phyloP scores from a whole-genome alignment of 2,888 invertebrate genomes.

The Erebia ligea region DNA sequence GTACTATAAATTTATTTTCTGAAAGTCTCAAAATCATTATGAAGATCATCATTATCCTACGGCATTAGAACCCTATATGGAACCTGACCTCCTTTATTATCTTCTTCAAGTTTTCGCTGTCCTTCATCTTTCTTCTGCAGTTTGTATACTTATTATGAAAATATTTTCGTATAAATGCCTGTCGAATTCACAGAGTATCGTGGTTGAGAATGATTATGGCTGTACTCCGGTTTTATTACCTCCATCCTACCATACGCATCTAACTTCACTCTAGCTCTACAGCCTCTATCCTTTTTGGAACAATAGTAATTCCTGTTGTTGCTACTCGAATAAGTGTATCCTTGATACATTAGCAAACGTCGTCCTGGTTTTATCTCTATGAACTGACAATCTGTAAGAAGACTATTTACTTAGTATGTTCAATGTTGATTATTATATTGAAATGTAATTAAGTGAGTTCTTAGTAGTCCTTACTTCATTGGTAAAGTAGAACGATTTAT shows the following conservation, averaged over 20 bases:
- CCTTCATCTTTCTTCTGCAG: too few species aligned
- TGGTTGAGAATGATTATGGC: slow-evolving; percentile 51
- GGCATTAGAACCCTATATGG: too few species aligned
- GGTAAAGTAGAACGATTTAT: too few species aligned
- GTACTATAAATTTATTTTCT: too few species aligned
- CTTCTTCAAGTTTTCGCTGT: too few species aligned
- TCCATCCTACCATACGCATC: slow-evolving; percentile 39
- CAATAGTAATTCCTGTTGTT: slow-evolving; percentile 21
- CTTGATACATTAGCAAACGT: slow-evolving; percentile 17
- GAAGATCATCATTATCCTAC: too few species aligned
- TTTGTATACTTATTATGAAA: slow-evolving; percentile 1
- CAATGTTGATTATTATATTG: too few species aligned
- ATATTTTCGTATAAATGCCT: slow-evolving; percentile 32
- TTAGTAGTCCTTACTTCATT: too few species aligned
- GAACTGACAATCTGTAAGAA: slow-evolving; percentile 12
- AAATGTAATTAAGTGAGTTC: too few species aligned
- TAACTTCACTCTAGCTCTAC: slow-evolving; percentile 36
- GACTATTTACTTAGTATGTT: not conserved
- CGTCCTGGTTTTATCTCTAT: slow-evolving; percentile 16
- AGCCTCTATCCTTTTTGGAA: slow-evolving; percentile 18
- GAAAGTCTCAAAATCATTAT: too few species aligned
- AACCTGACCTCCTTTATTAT: too few species aligned
- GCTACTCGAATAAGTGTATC: slow-evolving; percentile 29
- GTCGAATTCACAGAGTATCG: slow-evolving; percentile 26
- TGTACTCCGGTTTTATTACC: slow-evolving; percentile 1